These are phyloP conservation scores for Terrapene triunguis DNA, from an alignment of 2,113 vertebrate genomes.

Conservation along the genomic window DNA sequence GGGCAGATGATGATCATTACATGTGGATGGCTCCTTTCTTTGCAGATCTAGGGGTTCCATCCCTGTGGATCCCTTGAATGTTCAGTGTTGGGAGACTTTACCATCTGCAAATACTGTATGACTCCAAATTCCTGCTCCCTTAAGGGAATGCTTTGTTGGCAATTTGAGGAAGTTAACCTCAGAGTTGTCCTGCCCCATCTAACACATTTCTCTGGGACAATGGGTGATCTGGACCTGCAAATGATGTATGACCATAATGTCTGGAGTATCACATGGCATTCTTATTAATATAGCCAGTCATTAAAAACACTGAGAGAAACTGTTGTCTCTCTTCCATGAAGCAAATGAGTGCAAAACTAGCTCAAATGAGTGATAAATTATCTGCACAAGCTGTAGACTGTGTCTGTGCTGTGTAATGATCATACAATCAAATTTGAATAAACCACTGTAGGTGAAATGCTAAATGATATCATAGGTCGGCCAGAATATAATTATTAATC, in stretches of 20 bases:
- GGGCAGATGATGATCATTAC: neutral
- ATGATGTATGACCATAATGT: neutral
- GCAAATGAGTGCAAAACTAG: neutral
- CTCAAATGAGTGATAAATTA: neutral
- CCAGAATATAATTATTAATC: neutral
- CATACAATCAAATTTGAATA: slow-evolving; percentile 13
- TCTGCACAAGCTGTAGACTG: neutral
- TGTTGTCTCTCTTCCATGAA: neutral
- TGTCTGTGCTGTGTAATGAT: neutral
- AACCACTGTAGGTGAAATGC: neutral
- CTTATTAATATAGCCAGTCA: neutral
- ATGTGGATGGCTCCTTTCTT: neutral
- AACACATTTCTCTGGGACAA: neutral
- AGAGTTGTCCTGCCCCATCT: neutral
- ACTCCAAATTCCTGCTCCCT: neutral
- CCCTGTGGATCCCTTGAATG: neutral
- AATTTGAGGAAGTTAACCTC: neutral
- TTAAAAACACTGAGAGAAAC: neutral
- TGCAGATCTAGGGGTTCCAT: neutral
- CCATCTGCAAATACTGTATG: accelerated
- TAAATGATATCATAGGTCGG: neutral
- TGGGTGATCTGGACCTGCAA: neutral
- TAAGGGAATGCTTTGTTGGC: neutral
- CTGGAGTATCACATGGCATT: neutral
- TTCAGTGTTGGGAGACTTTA: neutral